phyloP scores from a whole-genome alignment of 2,797 vertebrate genomes.

The Lacerta viridis region DNA sequence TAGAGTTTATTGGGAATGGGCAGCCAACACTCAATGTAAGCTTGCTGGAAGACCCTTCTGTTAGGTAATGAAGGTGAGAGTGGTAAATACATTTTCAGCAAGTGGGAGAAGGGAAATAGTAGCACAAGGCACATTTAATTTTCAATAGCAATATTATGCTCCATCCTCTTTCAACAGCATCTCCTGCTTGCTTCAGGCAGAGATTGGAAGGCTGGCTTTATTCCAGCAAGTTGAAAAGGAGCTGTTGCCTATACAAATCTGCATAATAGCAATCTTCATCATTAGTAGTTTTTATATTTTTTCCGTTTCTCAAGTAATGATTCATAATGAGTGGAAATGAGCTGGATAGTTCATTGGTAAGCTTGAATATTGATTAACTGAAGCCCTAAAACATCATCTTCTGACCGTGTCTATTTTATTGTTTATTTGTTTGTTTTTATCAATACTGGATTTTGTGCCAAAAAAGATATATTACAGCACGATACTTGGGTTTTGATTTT shows the following conservation, averaged over 20 bases:
- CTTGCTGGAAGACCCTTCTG: not conserved
- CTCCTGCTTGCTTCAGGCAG: slow-evolving; percentile 61
- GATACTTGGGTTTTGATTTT: slow-evolving; percentile 62
- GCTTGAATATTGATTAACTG: slow-evolving; percentile 69
- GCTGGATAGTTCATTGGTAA: slow-evolving; percentile 55
- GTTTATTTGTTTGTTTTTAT: slow-evolving; percentile 68
- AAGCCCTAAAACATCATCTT: slow-evolving; percentile 62
- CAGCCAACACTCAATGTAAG: not conserved
- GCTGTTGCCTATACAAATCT: slow-evolving; percentile 69
- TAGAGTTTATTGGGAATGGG: no score
- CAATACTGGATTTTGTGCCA: slow-evolving; percentile 44
- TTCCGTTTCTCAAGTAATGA: slow-evolving; percentile 68
- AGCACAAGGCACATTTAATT: slow-evolving; percentile 42
- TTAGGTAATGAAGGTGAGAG: slow-evolving; percentile 25
- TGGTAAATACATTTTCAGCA: slow-evolving; percentile 3
- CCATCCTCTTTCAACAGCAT: slow-evolving; percentile 50
- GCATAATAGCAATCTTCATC: slow-evolving; percentile 69
- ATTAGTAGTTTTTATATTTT: slow-evolving; percentile 75
- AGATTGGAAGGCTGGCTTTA: slow-evolving; percentile 64
- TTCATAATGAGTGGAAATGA: slow-evolving; percentile 71
- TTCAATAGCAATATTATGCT: slow-evolving; percentile 46
- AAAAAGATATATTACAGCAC: slow-evolving; percentile 42
- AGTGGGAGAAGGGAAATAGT: slow-evolving; percentile 22
- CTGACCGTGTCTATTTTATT: slow-evolving; percentile 64
- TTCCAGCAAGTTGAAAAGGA: slow-evolving; percentile 74